phyloP scores from a whole-genome alignment of 2,888 invertebrate genomes.

The Itoplectis maculator region DNA sequence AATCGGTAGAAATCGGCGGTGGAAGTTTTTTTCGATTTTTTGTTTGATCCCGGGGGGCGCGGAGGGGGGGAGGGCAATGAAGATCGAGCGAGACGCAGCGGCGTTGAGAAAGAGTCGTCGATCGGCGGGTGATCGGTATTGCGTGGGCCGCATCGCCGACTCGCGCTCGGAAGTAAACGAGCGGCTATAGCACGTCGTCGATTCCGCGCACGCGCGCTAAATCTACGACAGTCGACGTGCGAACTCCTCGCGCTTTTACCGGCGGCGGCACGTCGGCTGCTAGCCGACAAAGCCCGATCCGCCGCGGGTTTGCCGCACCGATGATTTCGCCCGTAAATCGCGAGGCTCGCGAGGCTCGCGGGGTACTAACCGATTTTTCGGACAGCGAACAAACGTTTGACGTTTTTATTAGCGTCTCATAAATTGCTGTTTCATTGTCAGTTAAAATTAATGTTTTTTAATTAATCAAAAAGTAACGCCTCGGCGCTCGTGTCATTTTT shows the following conservation, averaged over 20 bases:
- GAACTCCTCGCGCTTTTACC: constrained; percentile 37
- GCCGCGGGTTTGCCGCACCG: constrained; percentile 22
- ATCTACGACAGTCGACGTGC: constrained; percentile 54
- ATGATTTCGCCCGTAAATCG: constrained; percentile 51
- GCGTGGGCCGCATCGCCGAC: constrained; percentile 45
- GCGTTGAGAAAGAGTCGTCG: constrained; percentile 44
- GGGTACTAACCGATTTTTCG: constrained; percentile 10
- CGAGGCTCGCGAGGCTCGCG: no score
- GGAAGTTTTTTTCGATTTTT: no score
- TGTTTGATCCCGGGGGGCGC: no score
- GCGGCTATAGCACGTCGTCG: constrained; percentile 38
- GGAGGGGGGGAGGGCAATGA: no score
- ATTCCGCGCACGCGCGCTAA: constrained; percentile 38
- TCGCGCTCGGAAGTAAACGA: constrained; percentile 47
- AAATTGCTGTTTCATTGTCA: no score
- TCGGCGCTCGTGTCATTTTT: no score
- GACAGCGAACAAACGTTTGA: constrained; percentile 9
- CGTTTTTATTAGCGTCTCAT: no score
- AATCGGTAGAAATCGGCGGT: no score
- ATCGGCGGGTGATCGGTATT: constrained; percentile 50
- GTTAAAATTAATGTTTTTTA: no score
- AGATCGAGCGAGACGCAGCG: no score
- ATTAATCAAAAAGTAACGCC: no score
- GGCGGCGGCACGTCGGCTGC: constrained; percentile 39
- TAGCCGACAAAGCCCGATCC: constrained; percentile 51